phyloP scores from a whole-genome alignment of 2,888 invertebrate genomes.

The Cataglyphis cursor region DNA sequence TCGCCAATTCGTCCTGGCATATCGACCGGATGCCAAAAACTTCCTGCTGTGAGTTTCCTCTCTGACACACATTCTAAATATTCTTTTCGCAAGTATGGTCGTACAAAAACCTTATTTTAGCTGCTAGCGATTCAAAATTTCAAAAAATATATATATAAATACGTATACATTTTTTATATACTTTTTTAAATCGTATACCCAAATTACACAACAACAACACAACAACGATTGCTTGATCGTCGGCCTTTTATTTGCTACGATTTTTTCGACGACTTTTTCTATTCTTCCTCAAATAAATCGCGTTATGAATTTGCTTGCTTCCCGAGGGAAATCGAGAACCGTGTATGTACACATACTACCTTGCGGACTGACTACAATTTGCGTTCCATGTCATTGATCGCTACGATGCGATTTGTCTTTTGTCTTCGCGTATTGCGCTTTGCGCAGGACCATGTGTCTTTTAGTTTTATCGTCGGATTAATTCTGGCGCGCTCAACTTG shows the following conservation, averaged over 20 bases:
- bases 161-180: background rate
- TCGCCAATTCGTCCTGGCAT: constrained; percentile 47
- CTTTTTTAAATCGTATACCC: background rate
- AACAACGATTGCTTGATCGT: constrained; percentile 32
- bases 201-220: too few relatives aligned
- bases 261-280: background rate
- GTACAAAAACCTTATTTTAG: background rate
- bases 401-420: constrained; percentile 45
- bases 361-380: constrained; percentile 61
- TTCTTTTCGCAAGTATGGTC: background rate
- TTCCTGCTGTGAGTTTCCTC: constrained; percentile 20
- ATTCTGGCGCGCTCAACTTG: background rate
- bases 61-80: constrained; percentile 10
- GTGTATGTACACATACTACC: constrained; percentile 27
- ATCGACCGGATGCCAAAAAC: constrained; percentile 60
- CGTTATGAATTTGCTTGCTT: constrained; percentile 67
- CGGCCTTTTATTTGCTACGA: constrained; percentile 23
- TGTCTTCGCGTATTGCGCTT: background rate
- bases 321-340: constrained; percentile 63
- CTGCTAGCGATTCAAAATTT: background rate
- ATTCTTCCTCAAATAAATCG: constrained; percentile 51
- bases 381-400: constrained; percentile 52
- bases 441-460: background rate
- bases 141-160: background rate
- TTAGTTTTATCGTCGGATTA: background rate